phyloP scores from a whole-genome alignment of 2,888 invertebrate genomes.

The Eristalis arbustorum region DNA sequence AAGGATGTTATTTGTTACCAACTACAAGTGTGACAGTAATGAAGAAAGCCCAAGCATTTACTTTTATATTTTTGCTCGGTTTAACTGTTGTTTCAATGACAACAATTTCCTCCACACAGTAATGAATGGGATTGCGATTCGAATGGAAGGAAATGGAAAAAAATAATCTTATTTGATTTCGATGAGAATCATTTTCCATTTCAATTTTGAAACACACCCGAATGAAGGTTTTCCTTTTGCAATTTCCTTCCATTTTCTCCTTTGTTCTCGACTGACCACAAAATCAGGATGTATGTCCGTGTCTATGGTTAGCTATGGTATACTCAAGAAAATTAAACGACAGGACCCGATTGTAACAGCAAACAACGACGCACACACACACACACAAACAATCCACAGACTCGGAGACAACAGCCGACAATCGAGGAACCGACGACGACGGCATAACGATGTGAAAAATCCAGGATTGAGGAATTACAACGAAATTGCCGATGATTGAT shows the following conservation, averaged over 20 bases:
- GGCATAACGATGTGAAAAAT: constrained; percentile 2
- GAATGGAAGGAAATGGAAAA: not conserved
- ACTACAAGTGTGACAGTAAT: no score
- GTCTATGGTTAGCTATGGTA: not conserved
- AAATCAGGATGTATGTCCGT: constrained; percentile 1
- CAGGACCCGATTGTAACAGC: constrained; percentile 30
- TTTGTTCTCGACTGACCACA: constrained; percentile 31
- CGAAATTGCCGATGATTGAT: constrained; percentile 59
- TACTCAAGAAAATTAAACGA: constrained; percentile 55
- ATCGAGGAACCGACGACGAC: constrained; percentile 3
- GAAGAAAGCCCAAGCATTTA: no score
- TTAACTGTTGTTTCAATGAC: no score
- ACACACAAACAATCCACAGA: no score
- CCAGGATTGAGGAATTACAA: constrained; percentile 41
- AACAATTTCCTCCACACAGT: not conserved
- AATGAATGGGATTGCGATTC: not conserved
- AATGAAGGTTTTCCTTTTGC: constrained; percentile 21
- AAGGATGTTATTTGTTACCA: no score
- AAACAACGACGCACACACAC: not conserved
- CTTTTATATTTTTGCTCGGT: no score
- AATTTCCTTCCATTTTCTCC: not conserved
- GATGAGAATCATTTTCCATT: constrained; percentile 53
- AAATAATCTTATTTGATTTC: constrained; percentile 41
- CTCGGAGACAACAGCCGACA: not conserved
- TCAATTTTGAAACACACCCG: constrained; percentile 45